Evolutionary conservation across 1,140 invertebrate species (phyloP), one percentile per base, ranked within the genome.

Genomic region (Drosophila sucinea): DNA sequence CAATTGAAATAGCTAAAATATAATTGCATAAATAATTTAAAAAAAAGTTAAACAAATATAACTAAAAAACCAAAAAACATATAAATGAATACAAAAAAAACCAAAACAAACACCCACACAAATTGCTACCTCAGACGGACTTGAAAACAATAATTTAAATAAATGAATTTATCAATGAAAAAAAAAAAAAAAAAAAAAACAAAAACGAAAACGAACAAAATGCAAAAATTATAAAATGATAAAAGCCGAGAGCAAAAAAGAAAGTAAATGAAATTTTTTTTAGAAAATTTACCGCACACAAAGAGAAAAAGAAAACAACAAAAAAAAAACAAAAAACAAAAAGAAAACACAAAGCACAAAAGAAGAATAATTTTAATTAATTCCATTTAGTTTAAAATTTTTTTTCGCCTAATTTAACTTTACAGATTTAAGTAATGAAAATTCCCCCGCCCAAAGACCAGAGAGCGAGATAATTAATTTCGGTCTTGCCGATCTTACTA

Each of bases 81-180:
- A 64, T 66, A 30, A 41, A 79, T 35, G 33, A 25, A 81, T 51
- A 63, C 35, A 70, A 69, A 60, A 73, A 63, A 35, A 67, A 84
- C 41, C 33, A 70, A 54, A 73, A 78, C 67, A 68, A 80, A 55
- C 44, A 81, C 73, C 78, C 67, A 75, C 62, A 77, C 63, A 81
- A 85, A 76, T 44, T 84, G 83, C 87, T 90, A 90, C 87, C 87
- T 90, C 87, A 90, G 84, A 89, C 84, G 84, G 84, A 89, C 84
- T 89, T 89, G 84, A 89, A 89, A 81, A 89, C 84, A 89, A 89
- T 89, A 89, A 89, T 89, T 86, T 89, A 89, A 87, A 75, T 87
- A 78, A 87, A 89, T 77, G 66, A 84, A 86, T 82, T 87, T 87
- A 82, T 80, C 81, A 81, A 70, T 67, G 55, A 74, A 71, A 58